Percentiles rank a stretch among this genome's conserved stretches.
These are phyloP conservation scores for Mirza zaza DNA, from an alignment of 2,113 vertebrate genomes.

Conservation along the genomic window DNA sequence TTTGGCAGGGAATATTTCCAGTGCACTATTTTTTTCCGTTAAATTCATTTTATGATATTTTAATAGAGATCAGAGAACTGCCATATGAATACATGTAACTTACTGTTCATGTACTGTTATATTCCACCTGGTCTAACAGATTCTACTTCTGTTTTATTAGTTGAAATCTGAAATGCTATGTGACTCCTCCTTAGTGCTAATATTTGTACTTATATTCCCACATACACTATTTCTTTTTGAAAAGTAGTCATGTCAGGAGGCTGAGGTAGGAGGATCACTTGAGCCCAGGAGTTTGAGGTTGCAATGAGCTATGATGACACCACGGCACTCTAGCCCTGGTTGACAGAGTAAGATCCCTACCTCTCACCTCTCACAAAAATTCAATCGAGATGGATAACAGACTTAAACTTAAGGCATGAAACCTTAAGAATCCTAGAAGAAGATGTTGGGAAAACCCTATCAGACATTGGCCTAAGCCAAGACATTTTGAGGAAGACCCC, in stretches of 20 bases:
- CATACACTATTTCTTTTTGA: background rate
- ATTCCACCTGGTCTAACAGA: background rate
- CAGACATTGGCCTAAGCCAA: too few species aligned
- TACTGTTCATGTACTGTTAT: background rate
- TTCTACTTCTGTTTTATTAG: background rate
- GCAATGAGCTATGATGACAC: too few species aligned
- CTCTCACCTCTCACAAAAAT: too few species aligned
- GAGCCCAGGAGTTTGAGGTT: too few species aligned
- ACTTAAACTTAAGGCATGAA: too few species aligned
- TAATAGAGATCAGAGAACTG: background rate
- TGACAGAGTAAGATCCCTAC: too few species aligned
- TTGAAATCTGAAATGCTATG: background rate
- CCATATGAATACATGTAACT: background rate
- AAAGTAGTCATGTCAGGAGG: background rate
- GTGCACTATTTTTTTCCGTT: background rate
- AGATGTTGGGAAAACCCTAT: too few species aligned
- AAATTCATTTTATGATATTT: slow-evolving; percentile 15
- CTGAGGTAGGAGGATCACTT: too few species aligned
- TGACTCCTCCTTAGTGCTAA: background rate
- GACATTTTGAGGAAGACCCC: too few species aligned
- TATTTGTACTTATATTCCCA: background rate
- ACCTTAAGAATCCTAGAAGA: too few species aligned
- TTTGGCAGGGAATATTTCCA: background rate
- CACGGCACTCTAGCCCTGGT: too few species aligned
- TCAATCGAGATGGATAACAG: too few species aligned